Evolutionary conservation across 2,113 vertebrate species (phyloP), one percentile per base, ranked within the genome.

Genomic region (Progne subis): DNA sequence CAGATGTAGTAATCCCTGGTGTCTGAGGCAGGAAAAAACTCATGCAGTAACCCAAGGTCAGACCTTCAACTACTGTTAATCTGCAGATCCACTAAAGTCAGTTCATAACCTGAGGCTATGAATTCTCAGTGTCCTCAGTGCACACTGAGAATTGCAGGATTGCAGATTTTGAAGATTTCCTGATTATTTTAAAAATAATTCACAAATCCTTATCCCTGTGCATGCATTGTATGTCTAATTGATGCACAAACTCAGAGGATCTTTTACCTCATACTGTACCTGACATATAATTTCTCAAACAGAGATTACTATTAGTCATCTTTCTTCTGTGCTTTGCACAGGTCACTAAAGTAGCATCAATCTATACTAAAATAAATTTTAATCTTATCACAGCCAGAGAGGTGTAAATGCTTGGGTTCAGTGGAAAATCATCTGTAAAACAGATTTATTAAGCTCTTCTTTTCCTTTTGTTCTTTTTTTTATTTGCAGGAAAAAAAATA

Each of bases 281-380:
- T 93, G 91, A 93, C 86, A 88, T 5, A 23, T 72, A 55, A 91
- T 95, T 91, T 95, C 81, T 96, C 91, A 96, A 32, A 79, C 26
- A 68, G 34, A 92, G 69, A 82, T 86, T 82, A 53, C 25, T 71
- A 65, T 76, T 87, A 88, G 56, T 92, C 81, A 82, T 92, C 60
- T 68, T 37, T 86, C 77, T 92, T 91, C 74, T 28, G 1, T 50
- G 57, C 4, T 85, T 89, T 89, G 37, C 70, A 76, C 80, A 84
- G 83, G 57, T 91, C 84, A 83, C 55, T 88, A 69, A 90, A 90
- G 68, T 67, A 86, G 12, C 50, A 94, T 81, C 79, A 76, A 53
- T 83, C 60, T 79, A 28, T 43, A 25, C 25, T 84, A 72, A 95
- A 92, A 92, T 21, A 64, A 78, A 84, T 84, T 92, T 77, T 90